These are phyloP conservation scores for Vulpes ferrilata DNA, from an alignment of 2,113 vertebrate genomes.

Conservation along the genomic window DNA sequence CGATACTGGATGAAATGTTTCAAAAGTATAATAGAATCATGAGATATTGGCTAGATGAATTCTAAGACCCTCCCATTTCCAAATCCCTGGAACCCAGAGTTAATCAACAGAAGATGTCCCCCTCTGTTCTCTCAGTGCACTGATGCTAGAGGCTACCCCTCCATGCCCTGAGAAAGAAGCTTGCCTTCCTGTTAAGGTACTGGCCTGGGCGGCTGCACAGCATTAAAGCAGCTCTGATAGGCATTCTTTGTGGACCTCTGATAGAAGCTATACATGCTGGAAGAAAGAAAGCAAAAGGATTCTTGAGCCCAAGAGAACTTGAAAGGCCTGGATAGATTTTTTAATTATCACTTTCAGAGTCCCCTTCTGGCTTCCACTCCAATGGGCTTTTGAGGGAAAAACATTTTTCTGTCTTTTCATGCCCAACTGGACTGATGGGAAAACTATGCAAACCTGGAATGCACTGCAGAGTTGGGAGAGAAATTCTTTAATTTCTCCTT, in stretches of 20 bases:
- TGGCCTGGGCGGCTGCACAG: too few relatives aligned
- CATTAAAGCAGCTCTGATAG: background rate
- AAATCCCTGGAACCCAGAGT: background rate
- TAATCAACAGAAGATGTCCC: background rate
- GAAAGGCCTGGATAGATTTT: conserved; percentile 56
- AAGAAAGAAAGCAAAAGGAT: background rate
- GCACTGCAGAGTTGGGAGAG: conserved; percentile 20
- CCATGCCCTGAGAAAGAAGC: background rate
- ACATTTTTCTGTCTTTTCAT: conserved; percentile 72
- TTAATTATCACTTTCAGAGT: conserved; percentile 77
- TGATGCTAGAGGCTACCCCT: too few relatives aligned
- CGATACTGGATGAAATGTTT: background rate
- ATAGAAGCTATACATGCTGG: background rate
- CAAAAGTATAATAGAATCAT: background rate
- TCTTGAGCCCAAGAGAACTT: conserved; percentile 54
- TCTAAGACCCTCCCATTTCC: background rate
- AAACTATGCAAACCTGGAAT: conserved; percentile 59
- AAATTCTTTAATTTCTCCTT: conserved; percentile 68
- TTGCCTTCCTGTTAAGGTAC: background rate
- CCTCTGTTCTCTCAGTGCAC: background rate
- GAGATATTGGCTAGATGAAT: background rate
- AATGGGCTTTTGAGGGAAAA: conserved; percentile 67
- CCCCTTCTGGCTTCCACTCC: conserved; percentile 56
- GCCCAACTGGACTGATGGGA: conserved; percentile 75
- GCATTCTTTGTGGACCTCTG: background rate